A percentile compares a stretch with the other conserved stretches of the same genome.
These are phyloP conservation scores for Meloidogyne exigua DNA, from an alignment of 1,140 invertebrate species.

Conservation along the genomic window DNA sequence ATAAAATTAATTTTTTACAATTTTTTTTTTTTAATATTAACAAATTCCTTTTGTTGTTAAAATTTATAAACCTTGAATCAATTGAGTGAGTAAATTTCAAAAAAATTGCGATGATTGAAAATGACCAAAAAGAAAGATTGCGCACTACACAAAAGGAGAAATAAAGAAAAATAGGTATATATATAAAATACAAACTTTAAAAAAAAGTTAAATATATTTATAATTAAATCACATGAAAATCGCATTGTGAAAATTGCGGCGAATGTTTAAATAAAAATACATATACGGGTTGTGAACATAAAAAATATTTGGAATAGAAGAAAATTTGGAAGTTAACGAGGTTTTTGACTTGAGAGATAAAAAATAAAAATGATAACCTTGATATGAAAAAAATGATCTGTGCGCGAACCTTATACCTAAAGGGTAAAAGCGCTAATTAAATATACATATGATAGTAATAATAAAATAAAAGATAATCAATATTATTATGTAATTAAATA, in stretches of 20 bases:
- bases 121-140: neutral
- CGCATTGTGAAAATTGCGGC: neutral
- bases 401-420: neutral
- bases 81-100: neutral
- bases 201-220: neutral
- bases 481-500: neutral
- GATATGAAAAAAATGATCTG: constrained; percentile 1
- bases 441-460: neutral
- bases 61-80: neutral
- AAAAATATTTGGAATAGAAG: neutral
- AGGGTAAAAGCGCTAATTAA: neutral
- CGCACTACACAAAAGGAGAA: neutral
- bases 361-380: neutral
- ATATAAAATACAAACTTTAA: neutral
- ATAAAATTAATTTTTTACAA: too few species aligned
- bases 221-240: constrained; percentile 3
- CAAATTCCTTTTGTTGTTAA: too few species aligned
- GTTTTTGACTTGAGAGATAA: neutral
- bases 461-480: neutral
- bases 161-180: neutral
- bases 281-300: neutral
- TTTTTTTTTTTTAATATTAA: too few species aligned
- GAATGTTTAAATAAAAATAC: neutral
- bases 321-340: neutral
- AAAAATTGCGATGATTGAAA: neutral